phyloP scores from a whole-genome alignment of 2,797 vertebrate genomes.

The Spinus olivaceus region DNA sequence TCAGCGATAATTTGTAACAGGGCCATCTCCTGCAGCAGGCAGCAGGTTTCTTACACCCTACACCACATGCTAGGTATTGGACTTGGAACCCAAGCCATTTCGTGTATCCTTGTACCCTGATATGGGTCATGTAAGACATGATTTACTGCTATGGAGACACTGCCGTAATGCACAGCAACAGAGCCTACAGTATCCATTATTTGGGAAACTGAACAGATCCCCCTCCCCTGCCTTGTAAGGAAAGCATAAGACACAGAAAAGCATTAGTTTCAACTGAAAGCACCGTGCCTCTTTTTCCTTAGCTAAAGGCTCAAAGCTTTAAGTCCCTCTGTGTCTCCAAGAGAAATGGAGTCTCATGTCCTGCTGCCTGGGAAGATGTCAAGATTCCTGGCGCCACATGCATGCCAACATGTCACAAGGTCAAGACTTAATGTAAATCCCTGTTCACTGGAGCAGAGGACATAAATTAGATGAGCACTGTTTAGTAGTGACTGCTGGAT shows the following conservation, averaged over 20 bases:
- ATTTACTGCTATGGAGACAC: not conserved
- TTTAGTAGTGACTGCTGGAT: not conserved
- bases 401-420: rapidly evolving
- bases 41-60: not conserved
- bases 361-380: rapidly evolving
- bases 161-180: rapidly evolving
- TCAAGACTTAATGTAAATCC: rapidly evolving
- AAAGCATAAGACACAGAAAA: not conserved
- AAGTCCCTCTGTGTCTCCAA: not conserved
- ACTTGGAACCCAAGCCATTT: not conserved
- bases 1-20: not conserved
- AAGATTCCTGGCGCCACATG: rapidly evolving
- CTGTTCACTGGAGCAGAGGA: not conserved
- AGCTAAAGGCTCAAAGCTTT: not conserved
- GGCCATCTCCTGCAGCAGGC: not conserved
- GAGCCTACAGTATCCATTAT: not conserved
- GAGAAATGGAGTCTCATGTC: not conserved
- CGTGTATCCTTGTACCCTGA: not conserved
- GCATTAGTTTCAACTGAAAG: not conserved
- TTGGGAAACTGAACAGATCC: not conserved
- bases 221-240: not conserved
- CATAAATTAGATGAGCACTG: not conserved
- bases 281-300: not conserved
- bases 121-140: rapidly evolving
- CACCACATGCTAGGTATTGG: rapidly evolving